These are phyloP conservation scores for Formicarius rufipectus DNA, from an alignment of 2,113 vertebrate species.

Conservation along the genomic window DNA sequence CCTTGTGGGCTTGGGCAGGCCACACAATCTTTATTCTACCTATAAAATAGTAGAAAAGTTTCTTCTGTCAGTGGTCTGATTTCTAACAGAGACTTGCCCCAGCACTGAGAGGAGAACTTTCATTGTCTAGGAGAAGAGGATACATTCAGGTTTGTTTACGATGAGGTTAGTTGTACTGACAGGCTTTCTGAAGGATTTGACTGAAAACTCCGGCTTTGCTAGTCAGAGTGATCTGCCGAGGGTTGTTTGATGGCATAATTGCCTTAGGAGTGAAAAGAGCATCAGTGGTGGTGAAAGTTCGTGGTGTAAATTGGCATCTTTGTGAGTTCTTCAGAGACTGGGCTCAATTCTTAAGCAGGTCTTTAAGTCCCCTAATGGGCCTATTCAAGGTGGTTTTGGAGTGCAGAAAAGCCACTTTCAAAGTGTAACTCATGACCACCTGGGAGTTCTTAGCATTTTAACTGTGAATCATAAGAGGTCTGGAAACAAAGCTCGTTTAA, in stretches of 20 bases:
- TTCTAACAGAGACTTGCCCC: not conserved
- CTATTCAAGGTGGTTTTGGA: not conserved
- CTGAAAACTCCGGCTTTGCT: not conserved
- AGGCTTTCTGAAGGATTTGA: not conserved
- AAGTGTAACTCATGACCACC: not conserved
- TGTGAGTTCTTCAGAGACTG: not conserved
- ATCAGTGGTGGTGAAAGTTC: not conserved
- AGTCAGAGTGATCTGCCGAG: not conserved
- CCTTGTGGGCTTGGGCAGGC: not conserved
- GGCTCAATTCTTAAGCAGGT: not conserved
- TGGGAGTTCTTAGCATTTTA: not conserved
- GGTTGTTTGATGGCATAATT: not conserved
- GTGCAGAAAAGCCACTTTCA: not conserved
- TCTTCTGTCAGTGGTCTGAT: not conserved
- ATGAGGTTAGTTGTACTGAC: not conserved
- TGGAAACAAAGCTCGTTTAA: not conserved
- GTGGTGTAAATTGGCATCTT: not conserved
- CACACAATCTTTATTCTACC: not conserved
- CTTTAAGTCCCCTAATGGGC: not conserved
- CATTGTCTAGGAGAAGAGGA: not conserved
- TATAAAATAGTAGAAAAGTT: not conserved
- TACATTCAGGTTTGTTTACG: not conserved
- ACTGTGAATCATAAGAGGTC: not conserved
- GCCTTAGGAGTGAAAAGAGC: not conserved
- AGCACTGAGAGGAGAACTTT: not conserved